Percentiles rank a stretch among this genome's conserved stretches.
phyloP scores from a whole-genome alignment of 2,797 vertebrate species.

The Micromesistius poutassou region DNA sequence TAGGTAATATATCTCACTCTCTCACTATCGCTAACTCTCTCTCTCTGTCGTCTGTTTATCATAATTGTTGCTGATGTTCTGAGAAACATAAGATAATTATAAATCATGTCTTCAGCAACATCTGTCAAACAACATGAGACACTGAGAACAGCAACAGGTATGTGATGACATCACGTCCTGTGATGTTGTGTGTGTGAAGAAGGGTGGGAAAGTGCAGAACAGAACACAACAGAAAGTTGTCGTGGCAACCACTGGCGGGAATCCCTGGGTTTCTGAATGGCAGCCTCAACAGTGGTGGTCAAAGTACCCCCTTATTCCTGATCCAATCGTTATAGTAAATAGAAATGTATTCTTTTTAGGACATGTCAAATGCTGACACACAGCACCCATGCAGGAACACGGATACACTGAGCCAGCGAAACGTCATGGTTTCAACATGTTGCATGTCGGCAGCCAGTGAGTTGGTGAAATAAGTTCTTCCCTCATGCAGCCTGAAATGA shows the following conservation, averaged over 20 bases:
- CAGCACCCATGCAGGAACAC: not conserved
- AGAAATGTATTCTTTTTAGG: not conserved
- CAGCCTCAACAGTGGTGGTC: not conserved
- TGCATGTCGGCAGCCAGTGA: not conserved
- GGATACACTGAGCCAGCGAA: not conserved
- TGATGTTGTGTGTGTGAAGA: not conserved
- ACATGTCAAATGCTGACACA: not conserved
- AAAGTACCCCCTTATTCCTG: not conserved
- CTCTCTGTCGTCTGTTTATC: not conserved
- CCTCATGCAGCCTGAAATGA: not conserved
- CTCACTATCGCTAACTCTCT: not conserved
- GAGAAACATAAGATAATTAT: not conserved
- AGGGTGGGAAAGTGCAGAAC: not conserved
- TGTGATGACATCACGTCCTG: not conserved
- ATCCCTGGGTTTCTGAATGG: conserved; percentile 4
- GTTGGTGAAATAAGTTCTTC: not conserved
- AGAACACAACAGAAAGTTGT: not conserved
- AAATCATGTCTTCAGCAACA: not conserved
- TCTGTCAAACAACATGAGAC: not conserved
- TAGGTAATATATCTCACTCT: not conserved
- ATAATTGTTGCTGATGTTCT: not conserved
- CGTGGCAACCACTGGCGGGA: conserved; percentile 2
- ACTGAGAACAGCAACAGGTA: not conserved
- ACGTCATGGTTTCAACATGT: not conserved
- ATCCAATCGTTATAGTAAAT: not conserved